Evolutionary conservation across 1,140 invertebrate genomes (phyloP).

Genomic region (Nomia melanderi): DNA sequence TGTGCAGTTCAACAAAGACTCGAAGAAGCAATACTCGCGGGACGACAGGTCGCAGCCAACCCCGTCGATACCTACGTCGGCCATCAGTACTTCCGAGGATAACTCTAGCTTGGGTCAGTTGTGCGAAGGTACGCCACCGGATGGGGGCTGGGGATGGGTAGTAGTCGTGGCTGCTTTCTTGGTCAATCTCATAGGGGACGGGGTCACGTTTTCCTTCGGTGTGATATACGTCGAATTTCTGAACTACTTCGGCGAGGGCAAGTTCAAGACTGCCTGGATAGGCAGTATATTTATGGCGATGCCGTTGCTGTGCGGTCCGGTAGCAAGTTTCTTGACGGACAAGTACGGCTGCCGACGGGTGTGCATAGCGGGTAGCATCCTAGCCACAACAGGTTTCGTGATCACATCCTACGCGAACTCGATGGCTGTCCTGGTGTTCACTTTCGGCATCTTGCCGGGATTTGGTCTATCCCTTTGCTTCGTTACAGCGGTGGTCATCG

Average conservation of each 20-base stretch:
- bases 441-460: conserved; percentile 92
- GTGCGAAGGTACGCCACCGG: conserved; percentile 85
- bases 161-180: conserved; percentile 92
- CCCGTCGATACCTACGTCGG: conserved; percentile 77
- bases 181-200: conserved; percentile 96
- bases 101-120: conserved; percentile 83
- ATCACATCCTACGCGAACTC: conserved; percentile 89
- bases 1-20: conserved; percentile 83
- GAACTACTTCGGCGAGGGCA: conserved; percentile 90
- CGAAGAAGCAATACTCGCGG: conserved; percentile 71
- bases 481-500: conserved; percentile 95
- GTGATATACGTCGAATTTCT: conserved; percentile 94
- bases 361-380: conserved; percentile 89
- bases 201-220: conserved; percentile 97
- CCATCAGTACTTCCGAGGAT: conserved; percentile 82
- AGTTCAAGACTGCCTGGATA: conserved; percentile 94
- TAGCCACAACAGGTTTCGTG: conserved; percentile 91
- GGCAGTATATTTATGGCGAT: conserved; percentile 95
- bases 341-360: conserved; percentile 91
- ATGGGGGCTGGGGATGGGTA: conserved; percentile 91
- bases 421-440: conserved; percentile 90
- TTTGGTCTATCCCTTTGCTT: conserved; percentile 93
- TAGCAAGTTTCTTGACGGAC: conserved; percentile 93
- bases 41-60: conserved; percentile 76
- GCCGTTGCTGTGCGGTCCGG: conserved; percentile 92